phyloP scores from a whole-genome alignment of 2,888 invertebrate genomes.

The Ophion slaviceki region DNA sequence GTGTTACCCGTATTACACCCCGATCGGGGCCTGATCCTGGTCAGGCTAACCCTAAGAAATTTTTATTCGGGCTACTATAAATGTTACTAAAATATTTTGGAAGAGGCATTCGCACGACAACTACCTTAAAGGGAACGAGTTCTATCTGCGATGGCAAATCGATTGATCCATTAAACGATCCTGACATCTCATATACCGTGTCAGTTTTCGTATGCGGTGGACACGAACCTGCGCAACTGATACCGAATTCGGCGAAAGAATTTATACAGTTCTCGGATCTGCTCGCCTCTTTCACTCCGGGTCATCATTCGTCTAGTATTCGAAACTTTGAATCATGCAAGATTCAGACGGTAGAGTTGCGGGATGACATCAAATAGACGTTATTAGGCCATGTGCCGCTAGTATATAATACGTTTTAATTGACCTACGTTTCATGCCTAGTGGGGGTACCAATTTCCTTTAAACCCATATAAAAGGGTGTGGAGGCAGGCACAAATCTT shows the following conservation, averaged over 20 bases:
- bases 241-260: slow-evolving; percentile 10
- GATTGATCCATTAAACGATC: slow-evolving; percentile 12
- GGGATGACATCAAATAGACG: slow-evolving; percentile 70
- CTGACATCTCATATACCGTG: slow-evolving; percentile 10
- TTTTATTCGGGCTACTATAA: too few species aligned
- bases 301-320: slow-evolving; percentile 29
- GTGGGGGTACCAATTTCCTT: slow-evolving; percentile 20
- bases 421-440: slow-evolving; percentile 77
- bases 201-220: background rate
- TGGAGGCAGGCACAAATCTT: slow-evolving; percentile 64
- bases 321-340: slow-evolving; percentile 65
- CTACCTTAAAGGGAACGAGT: background rate
- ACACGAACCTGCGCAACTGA: slow-evolving; percentile 2
- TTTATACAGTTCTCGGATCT: background rate
- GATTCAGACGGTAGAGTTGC: slow-evolving; percentile 59
- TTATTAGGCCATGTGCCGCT: slow-evolving; percentile 75
- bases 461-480: slow-evolving; percentile 71
- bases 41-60: too few species aligned
- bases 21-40: too few species aligned
- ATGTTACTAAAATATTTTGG: background rate
- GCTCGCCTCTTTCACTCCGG: slow-evolving; percentile 13
- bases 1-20: too few species aligned
- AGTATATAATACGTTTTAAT: slow-evolving; percentile 72
- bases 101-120: background rate
- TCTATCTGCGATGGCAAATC: slow-evolving; percentile 2